phyloP scores from a whole-genome alignment of 2,113 vertebrate genomes.

The Platanista minor region DNA sequence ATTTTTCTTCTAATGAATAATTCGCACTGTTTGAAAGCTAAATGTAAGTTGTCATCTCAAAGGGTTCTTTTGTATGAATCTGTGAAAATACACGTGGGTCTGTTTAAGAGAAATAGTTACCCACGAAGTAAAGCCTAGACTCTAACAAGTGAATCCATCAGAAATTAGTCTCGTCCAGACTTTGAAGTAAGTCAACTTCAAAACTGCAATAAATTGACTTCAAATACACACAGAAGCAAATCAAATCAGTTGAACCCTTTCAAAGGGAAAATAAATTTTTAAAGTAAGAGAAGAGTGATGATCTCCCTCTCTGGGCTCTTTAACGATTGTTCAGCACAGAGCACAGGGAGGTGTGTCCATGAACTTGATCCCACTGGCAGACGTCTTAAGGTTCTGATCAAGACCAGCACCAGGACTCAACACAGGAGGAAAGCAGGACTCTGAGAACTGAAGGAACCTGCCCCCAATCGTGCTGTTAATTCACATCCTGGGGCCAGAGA shows the following conservation, averaged over 20 bases:
- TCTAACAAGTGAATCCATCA: neutral
- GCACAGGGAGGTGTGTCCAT: fast-evolving
- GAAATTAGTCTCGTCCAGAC: neutral
- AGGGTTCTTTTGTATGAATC: neutral
- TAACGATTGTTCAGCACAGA: neutral
- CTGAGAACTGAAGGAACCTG: neutral
- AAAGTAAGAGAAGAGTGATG: neutral
- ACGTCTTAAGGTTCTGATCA: neutral
- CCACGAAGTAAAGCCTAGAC: neutral
- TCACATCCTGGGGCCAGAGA: neutral
- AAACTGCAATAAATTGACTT: neutral
- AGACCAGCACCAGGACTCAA: neutral
- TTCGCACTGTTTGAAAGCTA: neutral
- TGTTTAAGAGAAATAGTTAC: neutral
- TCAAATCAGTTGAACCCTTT: neutral
- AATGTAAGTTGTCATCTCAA: neutral
- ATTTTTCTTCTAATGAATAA: neutral
- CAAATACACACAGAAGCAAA: neutral
- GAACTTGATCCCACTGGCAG: fast-evolving
- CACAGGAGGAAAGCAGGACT: neutral
- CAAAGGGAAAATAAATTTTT: neutral
- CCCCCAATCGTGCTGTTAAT: neutral
- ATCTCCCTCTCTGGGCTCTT: neutral
- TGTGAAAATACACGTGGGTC: neutral
- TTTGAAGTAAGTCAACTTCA: neutral